phyloP scores from a whole-genome alignment of 2,888 invertebrate genomes.

The Glyphotaelius pellucidus region DNA sequence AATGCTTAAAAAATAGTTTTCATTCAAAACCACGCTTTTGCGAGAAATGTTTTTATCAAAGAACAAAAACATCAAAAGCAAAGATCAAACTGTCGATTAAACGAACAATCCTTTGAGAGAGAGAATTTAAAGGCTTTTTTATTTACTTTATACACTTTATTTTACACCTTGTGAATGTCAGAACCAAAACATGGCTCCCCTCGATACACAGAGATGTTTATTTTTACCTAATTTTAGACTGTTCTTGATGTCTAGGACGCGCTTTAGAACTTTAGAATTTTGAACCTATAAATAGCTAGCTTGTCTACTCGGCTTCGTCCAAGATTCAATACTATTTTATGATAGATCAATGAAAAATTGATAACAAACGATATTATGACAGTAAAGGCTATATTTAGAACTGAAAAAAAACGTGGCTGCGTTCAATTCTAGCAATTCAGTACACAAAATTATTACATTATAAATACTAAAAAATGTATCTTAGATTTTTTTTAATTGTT shows the following conservation, averaged over 20 bases:
- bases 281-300: background rate
- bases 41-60: conserved; percentile 8
- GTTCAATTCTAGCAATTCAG: no score
- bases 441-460: no score
- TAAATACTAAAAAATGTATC: no score
- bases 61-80: conserved; percentile 24
- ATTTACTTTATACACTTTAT: conserved; percentile 4
- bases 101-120: conserved; percentile 37
- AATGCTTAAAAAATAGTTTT: background rate
- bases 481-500: no score
- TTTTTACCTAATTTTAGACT: conserved; percentile 16
- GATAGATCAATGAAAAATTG: no score
- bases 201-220: background rate
- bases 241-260: background rate
- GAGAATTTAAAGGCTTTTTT: conserved; percentile 22
- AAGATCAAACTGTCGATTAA: conserved; percentile 33
- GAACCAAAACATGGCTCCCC: background rate
- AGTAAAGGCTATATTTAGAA: no score
- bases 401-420: no score
- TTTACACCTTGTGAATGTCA: conserved; percentile 23
- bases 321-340: no score
- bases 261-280: background rate
- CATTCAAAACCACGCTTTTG: background rate
- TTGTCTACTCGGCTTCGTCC: no score
- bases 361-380: no score